These are phyloP conservation scores for Oxyscelio sp. DNA, from an alignment of 2,888 invertebrate species.

Conservation along the genomic window DNA sequence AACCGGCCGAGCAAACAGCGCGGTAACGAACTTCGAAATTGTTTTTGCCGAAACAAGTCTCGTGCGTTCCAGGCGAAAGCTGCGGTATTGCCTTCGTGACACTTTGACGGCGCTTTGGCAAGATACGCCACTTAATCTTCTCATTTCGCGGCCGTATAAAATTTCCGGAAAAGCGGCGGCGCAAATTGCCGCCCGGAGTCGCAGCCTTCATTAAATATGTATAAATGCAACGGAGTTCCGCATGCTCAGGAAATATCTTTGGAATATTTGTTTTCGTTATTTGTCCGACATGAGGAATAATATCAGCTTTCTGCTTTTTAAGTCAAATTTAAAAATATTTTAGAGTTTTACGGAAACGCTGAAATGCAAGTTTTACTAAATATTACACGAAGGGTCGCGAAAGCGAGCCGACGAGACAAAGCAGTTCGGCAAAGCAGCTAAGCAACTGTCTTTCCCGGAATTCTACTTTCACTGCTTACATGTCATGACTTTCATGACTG, in stretches of 20 bases:
- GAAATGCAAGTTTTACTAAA: too few species aligned
- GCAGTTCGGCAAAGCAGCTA: too few species aligned
- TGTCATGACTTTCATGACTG: too few species aligned
- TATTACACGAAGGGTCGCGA: too few species aligned
- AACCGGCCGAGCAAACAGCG: conserved; percentile 11
- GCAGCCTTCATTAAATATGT: conserved; percentile 24
- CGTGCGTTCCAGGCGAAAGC: conserved; percentile 2
- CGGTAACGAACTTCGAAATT: conserved; percentile 38
- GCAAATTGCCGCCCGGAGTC: conserved; percentile 11
- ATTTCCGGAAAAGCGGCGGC: not conserved
- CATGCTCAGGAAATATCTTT: not conserved
- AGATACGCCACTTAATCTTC: conserved; percentile 28
- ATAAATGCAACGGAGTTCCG: conserved; percentile 21
- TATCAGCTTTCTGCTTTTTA: too few species aligned
- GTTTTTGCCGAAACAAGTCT: conserved; percentile 36
- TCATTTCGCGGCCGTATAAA: conserved; percentile 29
- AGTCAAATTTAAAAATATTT: too few species aligned
- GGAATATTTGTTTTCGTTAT: not conserved
- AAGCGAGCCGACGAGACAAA: too few species aligned
- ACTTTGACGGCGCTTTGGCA: conserved; percentile 21
- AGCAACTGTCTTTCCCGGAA: too few species aligned
- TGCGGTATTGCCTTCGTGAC: conserved; percentile 16
- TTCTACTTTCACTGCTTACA: too few species aligned
- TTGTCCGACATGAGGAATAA: too few species aligned
- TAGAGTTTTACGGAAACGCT: too few species aligned